These are phyloP conservation scores for Chelonoidis abingdonii DNA, from an alignment of 2,113 vertebrate genomes.

Conservation along the genomic window DNA sequence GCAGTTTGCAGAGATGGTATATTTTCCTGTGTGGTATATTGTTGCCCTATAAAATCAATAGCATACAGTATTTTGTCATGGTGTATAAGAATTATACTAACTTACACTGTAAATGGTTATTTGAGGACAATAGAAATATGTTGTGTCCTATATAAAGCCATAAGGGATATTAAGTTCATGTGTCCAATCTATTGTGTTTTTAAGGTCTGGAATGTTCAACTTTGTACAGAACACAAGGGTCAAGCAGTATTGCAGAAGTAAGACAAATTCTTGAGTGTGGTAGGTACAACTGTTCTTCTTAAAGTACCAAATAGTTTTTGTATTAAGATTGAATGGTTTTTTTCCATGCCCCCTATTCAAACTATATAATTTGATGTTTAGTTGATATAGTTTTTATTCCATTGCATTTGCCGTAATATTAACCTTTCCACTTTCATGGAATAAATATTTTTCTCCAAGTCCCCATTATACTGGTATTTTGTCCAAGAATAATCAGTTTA, in stretches of 20 bases:
- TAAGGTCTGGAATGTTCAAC: constrained; percentile 92
- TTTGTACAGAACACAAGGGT: constrained; percentile 90
- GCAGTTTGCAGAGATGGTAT: not conserved
- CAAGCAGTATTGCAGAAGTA: constrained; percentile 86
- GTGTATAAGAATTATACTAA: not conserved
- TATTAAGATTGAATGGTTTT: not conserved
- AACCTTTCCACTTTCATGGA: not conserved
- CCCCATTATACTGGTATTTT: fast-evolving
- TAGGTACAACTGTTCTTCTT: constrained; percentile 70
- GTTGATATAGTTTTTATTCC: not conserved
- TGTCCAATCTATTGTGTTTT: constrained; percentile 34
- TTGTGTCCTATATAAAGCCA: not conserved
- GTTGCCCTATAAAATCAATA: not conserved
- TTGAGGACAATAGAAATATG: not conserved
- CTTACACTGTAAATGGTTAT: not conserved
- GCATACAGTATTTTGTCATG: not conserved
- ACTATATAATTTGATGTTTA: not conserved
- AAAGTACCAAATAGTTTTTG: not conserved
- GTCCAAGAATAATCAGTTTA: not conserved
- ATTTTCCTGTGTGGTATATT: not conserved
- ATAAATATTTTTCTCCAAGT: not conserved
- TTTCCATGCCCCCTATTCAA: not conserved
- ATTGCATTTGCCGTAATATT: not conserved
- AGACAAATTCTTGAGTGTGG: constrained; percentile 92
- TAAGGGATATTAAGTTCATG: not conserved